Base-by-base conservation (phyloP, 1,140 invertebrate genomes). In the Harlomillsia oculata region DNA sequence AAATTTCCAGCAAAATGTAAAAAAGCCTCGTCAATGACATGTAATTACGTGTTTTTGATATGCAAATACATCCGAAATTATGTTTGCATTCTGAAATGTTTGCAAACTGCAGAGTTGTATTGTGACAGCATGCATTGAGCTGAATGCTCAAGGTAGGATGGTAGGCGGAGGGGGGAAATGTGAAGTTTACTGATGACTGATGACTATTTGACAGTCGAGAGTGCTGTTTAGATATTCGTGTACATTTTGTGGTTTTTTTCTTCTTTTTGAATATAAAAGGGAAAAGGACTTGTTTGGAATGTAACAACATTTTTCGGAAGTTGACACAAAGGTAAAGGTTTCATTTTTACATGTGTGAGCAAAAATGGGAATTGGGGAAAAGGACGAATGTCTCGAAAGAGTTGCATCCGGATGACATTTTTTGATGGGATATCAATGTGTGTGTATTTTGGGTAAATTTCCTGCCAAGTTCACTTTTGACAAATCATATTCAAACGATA, bases 391-490 rank as follows among this genome's bases (percentile, higher is more conserved):
- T 55, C 55, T 57, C 32, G 48, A 37, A 52, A 56, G 40, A 53
- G 40, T 56, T 63, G 37, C 49, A 53, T 53, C 57, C 53, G 62
- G 51, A 57, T 60, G 58, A 60, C 58, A 60, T 57, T 60, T n/a
- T 64, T 62, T 64, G 62, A 63, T 64, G 44, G 57, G 53, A 63
- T 60, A 60, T 63, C 62, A 63, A 63, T 63, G 62, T 54, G 53
- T 62, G 44, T 60, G 53, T 53, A 48, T 53, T 61, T 39, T 48
- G 46, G 48, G 30, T 56, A 52, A 56, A 53, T 57, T 60, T 60
- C 58, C 57, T 58, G 48, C 57, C 57, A 60, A 56, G 32, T 58
- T 60, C 58, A 60, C 56, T 63, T 59, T 53, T 61, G 64, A 65
- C 60, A 65, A 65, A 60, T 65, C 53, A 65, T 65, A 62, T 63